A percentile compares a stretch with the other conserved stretches of the same genome.
phyloP scores from a whole-genome alignment of 2,113 vertebrate species.

The Tamias sibiricus region DNA sequence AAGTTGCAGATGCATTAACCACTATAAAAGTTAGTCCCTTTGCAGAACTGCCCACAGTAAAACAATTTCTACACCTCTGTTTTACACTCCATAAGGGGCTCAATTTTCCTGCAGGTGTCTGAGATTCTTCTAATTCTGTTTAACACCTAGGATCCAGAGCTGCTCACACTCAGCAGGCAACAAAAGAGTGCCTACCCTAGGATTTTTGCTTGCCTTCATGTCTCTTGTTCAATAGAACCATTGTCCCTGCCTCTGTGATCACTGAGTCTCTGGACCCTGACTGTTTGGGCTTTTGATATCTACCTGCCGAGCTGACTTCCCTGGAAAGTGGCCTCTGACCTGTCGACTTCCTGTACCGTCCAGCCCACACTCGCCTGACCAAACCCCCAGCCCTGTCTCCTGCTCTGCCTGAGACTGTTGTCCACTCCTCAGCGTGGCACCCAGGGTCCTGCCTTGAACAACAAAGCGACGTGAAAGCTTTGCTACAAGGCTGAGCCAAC shows the following conservation, averaged over 20 bases:
- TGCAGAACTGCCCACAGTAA: background rate
- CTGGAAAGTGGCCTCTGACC: conserved; percentile 45
- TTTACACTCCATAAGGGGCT: background rate
- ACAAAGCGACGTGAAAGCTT: conserved; percentile 22
- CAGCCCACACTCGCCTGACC: background rate
- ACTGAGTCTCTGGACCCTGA: conserved; percentile 9
- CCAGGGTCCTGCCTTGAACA: background rate
- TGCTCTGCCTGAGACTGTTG: conserved; percentile 1
- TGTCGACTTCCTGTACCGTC: background rate
- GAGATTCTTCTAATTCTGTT: conserved; percentile 59
- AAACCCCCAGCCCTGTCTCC: background rate
- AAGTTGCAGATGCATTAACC: background rate
- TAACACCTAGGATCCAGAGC: conserved; percentile 48
- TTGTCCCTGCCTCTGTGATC: conserved; percentile 51
- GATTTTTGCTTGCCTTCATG: conserved; percentile 42
- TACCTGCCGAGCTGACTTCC: conserved; percentile 49
- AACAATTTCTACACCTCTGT: conserved; percentile 6
- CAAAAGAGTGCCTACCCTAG: background rate
- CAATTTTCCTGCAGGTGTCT: background rate
- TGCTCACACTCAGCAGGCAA: conserved; percentile 54
- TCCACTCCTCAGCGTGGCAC: conserved; percentile 18
- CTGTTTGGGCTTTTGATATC: conserved; percentile 53
- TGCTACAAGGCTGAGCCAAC: background rate
- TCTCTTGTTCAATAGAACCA: conserved; percentile 48
- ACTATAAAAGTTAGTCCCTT: background rate